Evolutionary conservation across 2,797 vertebrate genomes (phyloP).

Genomic region (Platalea minor): DNA sequence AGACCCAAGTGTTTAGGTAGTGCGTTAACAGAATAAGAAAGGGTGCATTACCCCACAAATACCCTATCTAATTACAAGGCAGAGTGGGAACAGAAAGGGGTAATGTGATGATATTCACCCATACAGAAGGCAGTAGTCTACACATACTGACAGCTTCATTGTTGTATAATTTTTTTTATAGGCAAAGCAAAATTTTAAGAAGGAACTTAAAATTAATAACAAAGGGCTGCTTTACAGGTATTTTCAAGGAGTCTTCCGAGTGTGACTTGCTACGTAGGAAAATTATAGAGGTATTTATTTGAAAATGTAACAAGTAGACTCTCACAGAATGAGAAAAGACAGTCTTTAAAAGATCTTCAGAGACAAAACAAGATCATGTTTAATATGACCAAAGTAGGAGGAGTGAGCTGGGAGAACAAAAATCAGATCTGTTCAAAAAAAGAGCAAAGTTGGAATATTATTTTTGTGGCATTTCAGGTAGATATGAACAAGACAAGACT

Average conservation of each 20-base stretch:
- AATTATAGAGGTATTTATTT: not conserved
- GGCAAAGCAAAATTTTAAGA: not conserved
- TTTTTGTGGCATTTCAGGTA: not conserved
- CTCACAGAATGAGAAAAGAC: not conserved
- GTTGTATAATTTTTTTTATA: not conserved
- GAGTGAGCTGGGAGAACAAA: not conserved
- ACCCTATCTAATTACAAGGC: not conserved
- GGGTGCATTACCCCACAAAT: not conserved
- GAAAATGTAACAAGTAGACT: not conserved
- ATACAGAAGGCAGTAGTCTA: not conserved
- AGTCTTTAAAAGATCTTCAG: not conserved
- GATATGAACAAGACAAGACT: not conserved
- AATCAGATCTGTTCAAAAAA: not conserved
- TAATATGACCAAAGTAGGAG: not conserved
- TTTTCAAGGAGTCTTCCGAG: not conserved
- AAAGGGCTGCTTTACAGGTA: not conserved
- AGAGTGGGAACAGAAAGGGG: not conserved
- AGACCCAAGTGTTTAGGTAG: not conserved
- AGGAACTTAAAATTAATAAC: not conserved
- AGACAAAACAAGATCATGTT: not conserved
- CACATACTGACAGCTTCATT: not conserved
- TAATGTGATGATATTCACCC: not conserved
- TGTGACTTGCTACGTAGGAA: not conserved
- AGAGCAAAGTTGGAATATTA: not conserved
- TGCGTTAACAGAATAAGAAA: not conserved